Conservation (phyloP, 2,888 invertebrate genomes). For the Galerucella calmariensis region DNA sequence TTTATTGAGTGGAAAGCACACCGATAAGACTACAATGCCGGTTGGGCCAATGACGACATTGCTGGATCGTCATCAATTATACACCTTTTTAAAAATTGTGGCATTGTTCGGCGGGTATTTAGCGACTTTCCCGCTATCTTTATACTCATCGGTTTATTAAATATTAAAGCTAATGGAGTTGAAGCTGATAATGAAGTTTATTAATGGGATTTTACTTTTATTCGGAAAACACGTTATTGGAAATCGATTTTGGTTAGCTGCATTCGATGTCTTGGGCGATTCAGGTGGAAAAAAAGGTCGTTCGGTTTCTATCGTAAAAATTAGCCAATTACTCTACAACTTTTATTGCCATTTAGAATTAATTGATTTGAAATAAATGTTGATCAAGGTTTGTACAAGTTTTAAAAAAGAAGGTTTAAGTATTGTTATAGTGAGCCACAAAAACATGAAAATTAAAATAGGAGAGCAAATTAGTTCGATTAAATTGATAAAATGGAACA, state of each 20-base stretch:
- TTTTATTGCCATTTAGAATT: too few species aligned
- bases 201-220: slow-evolving; percentile 38
- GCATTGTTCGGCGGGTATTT: slow-evolving; percentile 51
- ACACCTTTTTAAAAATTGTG: slow-evolving; percentile 52
- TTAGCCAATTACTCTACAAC: background rate
- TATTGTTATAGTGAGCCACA: too few species aligned
- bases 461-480: too few species aligned
- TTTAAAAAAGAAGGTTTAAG: too few species aligned
- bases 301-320: background rate
- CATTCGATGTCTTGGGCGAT: background rate
- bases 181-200: slow-evolving; percentile 44
- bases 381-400: too few species aligned
- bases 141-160: slow-evolving; percentile 48
- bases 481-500: too few species aligned
- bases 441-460: too few species aligned
- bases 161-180: slow-evolving; percentile 46
- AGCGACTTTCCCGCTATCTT: slow-evolving; percentile 40
- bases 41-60: slow-evolving; percentile 16
- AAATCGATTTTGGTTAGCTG: background rate
- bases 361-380: too few species aligned
- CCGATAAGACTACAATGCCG: slow-evolving; percentile 59
- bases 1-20: slow-evolving; percentile 64
- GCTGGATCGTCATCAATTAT: slow-evolving; percentile 50
- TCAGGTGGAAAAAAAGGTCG: background rate
- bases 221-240: slow-evolving; percentile 18